phyloP scores from a whole-genome alignment of 2,797 vertebrate species.

The Lateolabrax maculatus region DNA sequence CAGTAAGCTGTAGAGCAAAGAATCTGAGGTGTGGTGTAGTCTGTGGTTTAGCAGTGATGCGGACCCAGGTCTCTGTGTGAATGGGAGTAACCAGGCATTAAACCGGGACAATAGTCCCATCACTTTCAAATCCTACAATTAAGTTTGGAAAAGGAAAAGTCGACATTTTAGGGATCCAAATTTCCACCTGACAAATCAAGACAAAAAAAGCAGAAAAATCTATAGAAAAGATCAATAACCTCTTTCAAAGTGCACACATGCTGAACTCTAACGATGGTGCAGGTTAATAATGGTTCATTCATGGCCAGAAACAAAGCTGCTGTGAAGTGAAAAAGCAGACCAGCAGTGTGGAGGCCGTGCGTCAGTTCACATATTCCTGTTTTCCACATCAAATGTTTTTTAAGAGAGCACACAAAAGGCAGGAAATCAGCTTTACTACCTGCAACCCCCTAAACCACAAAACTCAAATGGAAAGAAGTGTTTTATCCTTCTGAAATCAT shows the following conservation, averaged over 20 bases:
- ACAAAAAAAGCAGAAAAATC: neutral
- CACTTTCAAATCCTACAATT: neutral
- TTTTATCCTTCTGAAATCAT: neutral
- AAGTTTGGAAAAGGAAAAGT: neutral
- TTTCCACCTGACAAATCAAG: neutral
- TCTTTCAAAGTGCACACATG: neutral
- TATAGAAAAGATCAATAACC: neutral
- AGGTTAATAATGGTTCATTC: slow-evolving; percentile 13
- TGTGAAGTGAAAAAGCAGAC: slow-evolving; percentile 26
- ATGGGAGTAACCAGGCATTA: neutral
- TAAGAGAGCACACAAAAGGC: slow-evolving; percentile 49
- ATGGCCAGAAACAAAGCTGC: slow-evolving; percentile 22
- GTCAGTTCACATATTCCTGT: slow-evolving; percentile 13
- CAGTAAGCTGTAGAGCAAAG: neutral
- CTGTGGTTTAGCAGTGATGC: neutral
- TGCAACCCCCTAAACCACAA: slow-evolving; percentile 32
- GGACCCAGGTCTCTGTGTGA: neutral
- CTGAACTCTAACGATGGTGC: neutral
- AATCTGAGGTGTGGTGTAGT: neutral
- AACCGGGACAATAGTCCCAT: neutral
- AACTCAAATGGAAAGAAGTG: neutral
- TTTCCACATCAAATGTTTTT: slow-evolving; percentile 66
- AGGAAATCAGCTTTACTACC: slow-evolving; percentile 60
- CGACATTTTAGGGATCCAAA: neutral
- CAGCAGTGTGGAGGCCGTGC: slow-evolving; percentile 27